phyloP scores from a whole-genome alignment of 2,113 vertebrate genomes.

The Glareola pratincola region DNA sequence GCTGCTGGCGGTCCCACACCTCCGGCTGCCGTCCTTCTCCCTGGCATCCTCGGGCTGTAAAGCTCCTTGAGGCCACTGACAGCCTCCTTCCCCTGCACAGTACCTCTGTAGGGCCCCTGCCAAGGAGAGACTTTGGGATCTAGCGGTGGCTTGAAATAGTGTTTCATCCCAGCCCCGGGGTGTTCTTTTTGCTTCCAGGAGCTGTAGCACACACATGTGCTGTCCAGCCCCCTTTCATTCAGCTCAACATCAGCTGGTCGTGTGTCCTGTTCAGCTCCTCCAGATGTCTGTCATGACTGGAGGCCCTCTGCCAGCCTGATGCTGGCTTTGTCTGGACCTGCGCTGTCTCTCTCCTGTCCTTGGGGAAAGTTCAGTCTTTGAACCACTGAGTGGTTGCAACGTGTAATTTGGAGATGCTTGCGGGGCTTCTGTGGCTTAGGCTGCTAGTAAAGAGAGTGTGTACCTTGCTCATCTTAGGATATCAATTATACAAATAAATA shows the following conservation, averaged over 20 bases:
- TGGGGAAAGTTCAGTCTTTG: neutral
- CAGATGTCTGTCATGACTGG: neutral
- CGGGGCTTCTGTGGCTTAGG: neutral
- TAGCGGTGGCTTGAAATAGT: rapidly evolving
- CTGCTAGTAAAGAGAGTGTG: neutral
- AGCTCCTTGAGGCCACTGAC: neutral
- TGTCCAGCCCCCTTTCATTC: neutral
- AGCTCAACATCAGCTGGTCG: neutral
- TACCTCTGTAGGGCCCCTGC: neutral
- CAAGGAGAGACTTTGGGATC: rapidly evolving
- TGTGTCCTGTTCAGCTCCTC: neutral
- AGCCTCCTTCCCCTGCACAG: rapidly evolving
- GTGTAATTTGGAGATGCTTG: neutral
- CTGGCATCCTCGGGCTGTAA: neutral
- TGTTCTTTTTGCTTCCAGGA: neutral
- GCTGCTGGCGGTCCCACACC: rapidly evolving
- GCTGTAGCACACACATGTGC: rapidly evolving
- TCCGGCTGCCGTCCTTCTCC: rapidly evolving
- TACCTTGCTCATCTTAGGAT: neutral
- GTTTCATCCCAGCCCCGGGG: rapidly evolving
- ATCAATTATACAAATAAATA: neutral
- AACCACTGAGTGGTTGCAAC: neutral
- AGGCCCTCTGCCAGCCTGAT: neutral
- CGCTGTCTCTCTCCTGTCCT: too few relatives aligned
- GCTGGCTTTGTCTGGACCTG: neutral